phyloP scores from a whole-genome alignment of 2,797 vertebrate genomes.

The Spinibarbus caldwelli region DNA sequence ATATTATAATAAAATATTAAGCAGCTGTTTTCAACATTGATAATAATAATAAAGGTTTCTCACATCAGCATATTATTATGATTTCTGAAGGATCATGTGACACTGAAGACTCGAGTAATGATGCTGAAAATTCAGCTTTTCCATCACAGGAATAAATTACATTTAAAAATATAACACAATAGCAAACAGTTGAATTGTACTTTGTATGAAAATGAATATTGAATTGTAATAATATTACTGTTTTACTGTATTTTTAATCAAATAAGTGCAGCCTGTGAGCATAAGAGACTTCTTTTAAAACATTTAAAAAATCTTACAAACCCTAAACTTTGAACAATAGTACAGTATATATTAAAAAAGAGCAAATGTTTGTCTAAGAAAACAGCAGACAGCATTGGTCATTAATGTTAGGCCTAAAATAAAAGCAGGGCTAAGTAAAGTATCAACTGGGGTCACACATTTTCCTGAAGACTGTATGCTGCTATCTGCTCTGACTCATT shows the following conservation, averaged over 20 bases:
- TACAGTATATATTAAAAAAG: background rate
- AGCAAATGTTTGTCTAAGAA: background rate
- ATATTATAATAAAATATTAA: no score
- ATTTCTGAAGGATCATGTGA: background rate
- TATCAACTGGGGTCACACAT: background rate
- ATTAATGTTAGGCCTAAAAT: background rate
- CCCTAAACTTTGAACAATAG: background rate
- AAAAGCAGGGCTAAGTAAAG: background rate
- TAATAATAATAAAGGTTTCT: background rate
- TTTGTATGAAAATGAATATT: no score
- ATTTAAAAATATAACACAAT: background rate
- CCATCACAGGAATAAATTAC: background rate
- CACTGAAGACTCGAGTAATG: background rate
- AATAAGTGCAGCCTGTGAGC: background rate
- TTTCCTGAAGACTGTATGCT: background rate
- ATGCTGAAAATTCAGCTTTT: background rate
- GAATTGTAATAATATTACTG: background rate
- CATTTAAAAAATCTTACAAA: background rate
- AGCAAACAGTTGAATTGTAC: background rate
- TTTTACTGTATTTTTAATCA: background rate
- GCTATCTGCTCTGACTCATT: background rate
- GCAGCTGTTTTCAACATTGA: background rate
- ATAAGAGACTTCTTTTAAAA: no score
- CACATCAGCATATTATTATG: background rate
- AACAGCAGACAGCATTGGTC: no score